Evolutionary conservation across 2,113 vertebrate genomes (phyloP).

Genomic region (Numida meleagris): DNA sequence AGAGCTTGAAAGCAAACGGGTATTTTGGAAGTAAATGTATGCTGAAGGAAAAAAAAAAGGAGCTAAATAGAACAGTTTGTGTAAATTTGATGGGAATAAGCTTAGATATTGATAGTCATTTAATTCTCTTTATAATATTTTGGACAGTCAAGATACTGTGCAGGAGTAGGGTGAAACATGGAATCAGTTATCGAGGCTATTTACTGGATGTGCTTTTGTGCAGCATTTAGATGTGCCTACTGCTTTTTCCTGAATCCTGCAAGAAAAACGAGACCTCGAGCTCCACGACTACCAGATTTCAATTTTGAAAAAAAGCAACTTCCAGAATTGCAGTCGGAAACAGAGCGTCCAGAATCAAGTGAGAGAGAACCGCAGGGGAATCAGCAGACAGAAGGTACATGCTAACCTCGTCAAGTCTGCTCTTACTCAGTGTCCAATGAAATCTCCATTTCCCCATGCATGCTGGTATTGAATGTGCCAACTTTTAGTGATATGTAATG

Average conservation of each 20-base stretch:
- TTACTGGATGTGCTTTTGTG: constrained; percentile 46
- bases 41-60: not conserved
- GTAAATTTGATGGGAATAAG: not conserved
- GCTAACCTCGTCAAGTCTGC: not conserved
- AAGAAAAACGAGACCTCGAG: constrained; percentile 92
- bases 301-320: constrained; percentile 77
- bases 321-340: constrained; percentile 60
- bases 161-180: not conserved
- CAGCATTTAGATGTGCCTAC: constrained; percentile 97
- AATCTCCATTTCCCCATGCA: not conserved
- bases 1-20: not conserved
- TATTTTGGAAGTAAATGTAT: not conserved
- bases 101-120: not conserved
- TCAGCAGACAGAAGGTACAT: constrained; percentile 69
- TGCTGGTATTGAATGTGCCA: not conserved
- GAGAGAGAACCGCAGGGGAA: constrained; percentile 58
- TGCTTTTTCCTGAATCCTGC: constrained; percentile 98
- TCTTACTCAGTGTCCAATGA: not conserved
- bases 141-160: not conserved
- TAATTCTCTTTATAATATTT: not conserved
- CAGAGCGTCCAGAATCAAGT: constrained; percentile 37
- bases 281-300: constrained; percentile 88
- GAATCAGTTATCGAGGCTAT: constrained; percentile 10
- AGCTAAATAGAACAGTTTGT: not conserved
- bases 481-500: not conserved